Evolutionary conservation across 1,140 invertebrate species (phyloP), one percentile per base, ranked within the genome.

Genomic region (Zaprionus ghesquierei): DNA sequence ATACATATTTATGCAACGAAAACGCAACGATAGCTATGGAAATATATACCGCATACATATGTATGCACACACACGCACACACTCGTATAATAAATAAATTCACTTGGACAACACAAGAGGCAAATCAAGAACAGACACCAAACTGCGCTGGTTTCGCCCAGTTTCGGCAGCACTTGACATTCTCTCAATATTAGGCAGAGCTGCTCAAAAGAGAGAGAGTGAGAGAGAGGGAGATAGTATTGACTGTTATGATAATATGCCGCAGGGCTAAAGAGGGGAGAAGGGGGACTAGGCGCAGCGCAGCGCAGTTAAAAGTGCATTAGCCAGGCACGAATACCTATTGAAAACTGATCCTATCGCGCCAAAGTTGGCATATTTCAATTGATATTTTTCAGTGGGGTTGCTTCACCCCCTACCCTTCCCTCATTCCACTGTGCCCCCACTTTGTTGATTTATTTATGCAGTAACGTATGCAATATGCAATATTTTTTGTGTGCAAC

Each of bases 361-460:
- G 8, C n/a, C n/a, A n/a, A 41, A 18, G 35, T 15, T 41, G n/a
- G 35, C 35, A 38, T 38, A 38, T n/a, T 15, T 38, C 35, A 41
- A 41, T 41, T 15, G n/a, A 41, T 41, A 41, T 15, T 41, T 41
- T 2, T 15, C 35, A 15, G 31, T 33, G 31, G 31, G 35, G 35
- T 41, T n/a, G 35, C n/a, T 13, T 6, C 0, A n/a, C n/a, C 35
- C 35, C 8, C 5, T 50, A 18, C 12, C 49, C 9, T 25, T 25
- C 15, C 13, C 1, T 2, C 49, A 25, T 0, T 5, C 6, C 3
- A 0, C 15, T 10, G 1, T 46, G 65, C 46, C 59, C 59, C 55
- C 33, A 46, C 20, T 44, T 56, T 69, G 69, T 74, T 74, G 58
- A 74, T 69, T 74, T 69, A 73, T 73, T 73, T 73, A 69, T 61